Base-by-base conservation (phyloP, 1,140 invertebrate genomes). In the Alviniconcha marisindica region DNA sequence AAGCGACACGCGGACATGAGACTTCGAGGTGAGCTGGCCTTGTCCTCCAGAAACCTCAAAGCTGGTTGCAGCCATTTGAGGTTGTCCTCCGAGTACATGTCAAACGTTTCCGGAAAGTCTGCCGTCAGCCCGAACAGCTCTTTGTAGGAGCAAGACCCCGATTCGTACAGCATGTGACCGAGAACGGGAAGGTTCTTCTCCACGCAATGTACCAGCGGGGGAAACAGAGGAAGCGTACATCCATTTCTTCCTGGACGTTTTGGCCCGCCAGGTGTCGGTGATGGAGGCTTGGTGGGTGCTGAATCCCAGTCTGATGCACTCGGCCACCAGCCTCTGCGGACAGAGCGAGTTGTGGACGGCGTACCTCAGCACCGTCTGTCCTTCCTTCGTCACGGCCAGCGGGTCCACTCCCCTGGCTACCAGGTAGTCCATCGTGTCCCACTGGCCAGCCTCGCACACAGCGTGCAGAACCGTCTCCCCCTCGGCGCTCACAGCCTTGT, bases 281-380 rank as follows among this genome's bases (percentile, higher is more conserved):
- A 66, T 12, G 14, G 63, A 66, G 18, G 63, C 28, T 33, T 66
- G 63, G 63, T 66, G 63, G n/a, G 31, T 33, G 18, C 63, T 66
- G 63, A 66, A 66, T 28, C 63, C 63, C 63, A 14, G 63, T 21
- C 28, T 66, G 63, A 28, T 66, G 63, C 63, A 66, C 63, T 66
- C 63, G 7, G 63, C 63, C 63, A 66, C 63, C 28, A 33, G 31
- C 63, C 63, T 66, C 63, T 66, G 3, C 63, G 5, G 5, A 66
- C 63, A 66, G 28, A 33, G 31, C 36, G 63, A 33, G 63, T 66
- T 66, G 28, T 33, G 63, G 7, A 33, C 63, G 28, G 63, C 63
- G 63, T 66, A 66, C 63, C 14, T 33, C 31, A 66, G 36, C 63
- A 33, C 28, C 36, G 63, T 14, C 63, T 66, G 5, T 66, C 63